Conservation (phyloP, 1,140 invertebrate genomes). For the Pantala flavescens region DNA sequence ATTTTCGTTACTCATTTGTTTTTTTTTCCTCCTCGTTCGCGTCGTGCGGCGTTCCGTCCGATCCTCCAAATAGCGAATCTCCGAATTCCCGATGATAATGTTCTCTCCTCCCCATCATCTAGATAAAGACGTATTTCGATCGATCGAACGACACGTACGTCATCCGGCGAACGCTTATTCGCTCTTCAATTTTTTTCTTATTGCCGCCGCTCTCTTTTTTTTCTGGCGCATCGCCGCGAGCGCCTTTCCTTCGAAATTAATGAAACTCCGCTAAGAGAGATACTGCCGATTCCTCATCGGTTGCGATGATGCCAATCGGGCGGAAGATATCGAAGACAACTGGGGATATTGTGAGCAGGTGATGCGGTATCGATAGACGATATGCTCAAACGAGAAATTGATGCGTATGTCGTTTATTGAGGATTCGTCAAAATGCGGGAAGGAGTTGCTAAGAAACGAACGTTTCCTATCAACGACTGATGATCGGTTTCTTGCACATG, state of each 20-base stretch:
- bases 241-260: background rate
- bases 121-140: background rate
- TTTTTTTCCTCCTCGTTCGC: background rate
- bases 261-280: background rate
- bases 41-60: background rate
- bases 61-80: constrained; percentile 5
- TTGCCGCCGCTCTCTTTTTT: background rate
- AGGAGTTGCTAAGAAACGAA: too few species aligned
- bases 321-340: too few species aligned
- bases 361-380: too few species aligned
- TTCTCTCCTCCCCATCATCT: background rate
- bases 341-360: too few species aligned
- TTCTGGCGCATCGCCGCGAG: background rate
- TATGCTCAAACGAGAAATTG: too few species aligned
- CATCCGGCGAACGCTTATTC: background rate
- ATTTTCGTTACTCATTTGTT: background rate
- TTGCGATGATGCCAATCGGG: too few species aligned
- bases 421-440: too few species aligned
- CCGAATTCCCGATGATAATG: background rate
- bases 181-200: background rate
- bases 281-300: background rate
- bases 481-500: too few species aligned
- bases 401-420: too few species aligned
- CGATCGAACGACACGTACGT: background rate
- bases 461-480: too few species aligned